These are phyloP conservation scores for Pluvianellus socialis DNA, from an alignment of 2,113 vertebrate species.

Conservation along the genomic window DNA sequence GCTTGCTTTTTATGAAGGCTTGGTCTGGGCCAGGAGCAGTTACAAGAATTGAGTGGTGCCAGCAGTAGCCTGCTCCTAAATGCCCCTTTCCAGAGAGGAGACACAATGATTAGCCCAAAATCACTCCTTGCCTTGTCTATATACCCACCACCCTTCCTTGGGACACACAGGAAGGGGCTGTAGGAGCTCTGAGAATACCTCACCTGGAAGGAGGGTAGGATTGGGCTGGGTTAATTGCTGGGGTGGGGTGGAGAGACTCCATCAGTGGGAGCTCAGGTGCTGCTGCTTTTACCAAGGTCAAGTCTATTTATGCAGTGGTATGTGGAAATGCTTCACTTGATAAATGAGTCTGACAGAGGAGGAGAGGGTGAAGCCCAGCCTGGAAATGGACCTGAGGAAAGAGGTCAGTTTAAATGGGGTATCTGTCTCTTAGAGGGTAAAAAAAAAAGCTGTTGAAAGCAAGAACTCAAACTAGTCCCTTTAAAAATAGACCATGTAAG, in stretches of 20 bases:
- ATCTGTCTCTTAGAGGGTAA: not conserved
- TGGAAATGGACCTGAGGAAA: constrained; percentile 35
- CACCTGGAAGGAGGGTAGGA: not conserved
- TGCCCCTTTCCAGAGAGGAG: not conserved
- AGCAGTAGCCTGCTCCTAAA: not conserved
- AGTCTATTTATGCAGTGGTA: constrained; percentile 31
- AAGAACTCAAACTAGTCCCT: not conserved
- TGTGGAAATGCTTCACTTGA: constrained; percentile 53
- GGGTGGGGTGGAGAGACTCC: not conserved
- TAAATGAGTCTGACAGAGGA: constrained; percentile 47
- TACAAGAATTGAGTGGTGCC: not conserved
- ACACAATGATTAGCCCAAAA: not conserved
- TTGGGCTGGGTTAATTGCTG: not conserved
- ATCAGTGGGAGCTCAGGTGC: constrained; percentile 37
- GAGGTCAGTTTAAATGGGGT: constrained; percentile 35
- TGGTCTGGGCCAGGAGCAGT: not conserved
- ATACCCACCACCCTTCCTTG: not conserved
- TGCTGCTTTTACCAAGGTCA: constrained; percentile 54
- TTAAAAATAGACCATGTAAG: constrained; percentile 47
- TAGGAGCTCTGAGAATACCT: not conserved
- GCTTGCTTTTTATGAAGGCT: not conserved
- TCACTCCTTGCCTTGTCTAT: not conserved
- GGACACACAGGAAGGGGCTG: fast-evolving
- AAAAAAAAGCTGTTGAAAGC: constrained; percentile 25
- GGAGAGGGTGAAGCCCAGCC: constrained; percentile 32